phyloP scores from a whole-genome alignment of 1,140 invertebrate species.

The Drosophila neocordata region DNA sequence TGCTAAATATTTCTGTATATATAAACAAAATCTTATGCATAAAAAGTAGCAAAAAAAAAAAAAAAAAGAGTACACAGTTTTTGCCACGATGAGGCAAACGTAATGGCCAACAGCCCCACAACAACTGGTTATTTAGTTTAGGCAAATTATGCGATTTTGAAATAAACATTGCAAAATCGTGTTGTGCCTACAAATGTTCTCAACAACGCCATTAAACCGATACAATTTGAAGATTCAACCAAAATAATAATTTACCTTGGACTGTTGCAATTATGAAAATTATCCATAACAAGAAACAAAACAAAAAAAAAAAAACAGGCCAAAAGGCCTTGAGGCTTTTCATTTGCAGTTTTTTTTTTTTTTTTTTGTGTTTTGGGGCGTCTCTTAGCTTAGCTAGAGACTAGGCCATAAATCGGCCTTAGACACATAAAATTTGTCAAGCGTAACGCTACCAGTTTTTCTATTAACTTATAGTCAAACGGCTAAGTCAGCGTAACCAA shows the following conservation, averaged over 20 bases:
- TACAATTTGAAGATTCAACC: conserved; percentile 2
- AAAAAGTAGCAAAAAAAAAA: not conserved
- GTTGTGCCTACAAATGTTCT: conserved; percentile 27
- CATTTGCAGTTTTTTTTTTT: not conserved
- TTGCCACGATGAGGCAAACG: conserved; percentile 14
- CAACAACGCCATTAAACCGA: conserved; percentile 11
- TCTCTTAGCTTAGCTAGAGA: not conserved
- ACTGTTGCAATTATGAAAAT: conserved; percentile 1
- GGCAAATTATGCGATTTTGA: conserved; percentile 32
- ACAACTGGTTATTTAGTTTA: conserved; percentile 9
- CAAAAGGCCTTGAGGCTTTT: not conserved
- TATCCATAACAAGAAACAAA: not conserved
- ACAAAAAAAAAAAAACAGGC: not conserved
- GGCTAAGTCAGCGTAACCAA: conserved; percentile 7
- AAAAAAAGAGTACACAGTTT: not conserved
- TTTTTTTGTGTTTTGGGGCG: not conserved
- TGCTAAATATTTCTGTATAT: conserved; percentile 38
- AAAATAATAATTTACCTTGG: conserved; percentile 20
- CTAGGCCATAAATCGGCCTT: conserved; percentile 25
- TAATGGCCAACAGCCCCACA: conserved; percentile 2
- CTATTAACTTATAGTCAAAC: no score
- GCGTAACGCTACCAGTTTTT: conserved; percentile 39
- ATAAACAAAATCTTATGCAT: conserved; percentile 24
- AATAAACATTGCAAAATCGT: conserved; percentile 24
- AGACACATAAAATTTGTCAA: conserved; percentile 24